A percentile compares a stretch with the other conserved stretches of the same genome.
Evolutionary conservation across 2,113 vertebrate genomes (phyloP).

Genomic region (Oceanodroma tethys): DNA sequence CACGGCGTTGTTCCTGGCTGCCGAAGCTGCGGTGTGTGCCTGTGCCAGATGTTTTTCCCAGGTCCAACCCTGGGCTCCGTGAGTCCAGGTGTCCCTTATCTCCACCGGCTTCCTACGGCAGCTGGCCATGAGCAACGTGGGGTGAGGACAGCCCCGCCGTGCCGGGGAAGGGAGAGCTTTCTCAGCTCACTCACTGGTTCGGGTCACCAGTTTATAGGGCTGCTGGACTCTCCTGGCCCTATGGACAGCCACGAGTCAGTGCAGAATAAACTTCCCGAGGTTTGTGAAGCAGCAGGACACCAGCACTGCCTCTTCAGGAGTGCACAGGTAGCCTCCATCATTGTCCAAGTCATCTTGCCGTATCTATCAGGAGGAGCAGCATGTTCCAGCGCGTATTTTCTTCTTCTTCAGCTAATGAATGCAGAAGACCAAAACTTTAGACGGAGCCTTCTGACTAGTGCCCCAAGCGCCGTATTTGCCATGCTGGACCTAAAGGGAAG

Average conservation of each 20-base stretch:
- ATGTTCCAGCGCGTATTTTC: background rate
- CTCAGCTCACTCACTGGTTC: background rate
- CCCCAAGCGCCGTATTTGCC: background rate
- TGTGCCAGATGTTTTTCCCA: background rate
- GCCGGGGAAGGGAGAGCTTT: background rate
- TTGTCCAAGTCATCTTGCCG: fast-evolving
- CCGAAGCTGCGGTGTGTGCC: background rate
- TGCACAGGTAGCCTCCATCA: fast-evolving
- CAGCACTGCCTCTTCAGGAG: background rate
- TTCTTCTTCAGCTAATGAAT: background rate
- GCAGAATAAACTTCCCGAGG: fast-evolving
- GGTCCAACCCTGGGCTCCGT: fast-evolving
- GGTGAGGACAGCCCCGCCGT: background rate
- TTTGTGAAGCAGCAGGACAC: background rate
- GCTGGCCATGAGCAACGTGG: fast-evolving
- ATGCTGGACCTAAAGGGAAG: background rate
- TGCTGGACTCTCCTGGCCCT: background rate
- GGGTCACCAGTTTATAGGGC: background rate
- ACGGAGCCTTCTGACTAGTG: fast-evolving
- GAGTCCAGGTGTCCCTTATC: fast-evolving
- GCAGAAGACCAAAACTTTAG: background rate
- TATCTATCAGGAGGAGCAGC: background rate
- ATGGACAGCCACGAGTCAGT: fast-evolving
- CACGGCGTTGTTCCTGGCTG: background rate
- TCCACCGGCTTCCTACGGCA: fast-evolving